Evolutionary conservation across 1,140 invertebrate genomes (phyloP).

Genomic region (Samia ricini): DNA sequence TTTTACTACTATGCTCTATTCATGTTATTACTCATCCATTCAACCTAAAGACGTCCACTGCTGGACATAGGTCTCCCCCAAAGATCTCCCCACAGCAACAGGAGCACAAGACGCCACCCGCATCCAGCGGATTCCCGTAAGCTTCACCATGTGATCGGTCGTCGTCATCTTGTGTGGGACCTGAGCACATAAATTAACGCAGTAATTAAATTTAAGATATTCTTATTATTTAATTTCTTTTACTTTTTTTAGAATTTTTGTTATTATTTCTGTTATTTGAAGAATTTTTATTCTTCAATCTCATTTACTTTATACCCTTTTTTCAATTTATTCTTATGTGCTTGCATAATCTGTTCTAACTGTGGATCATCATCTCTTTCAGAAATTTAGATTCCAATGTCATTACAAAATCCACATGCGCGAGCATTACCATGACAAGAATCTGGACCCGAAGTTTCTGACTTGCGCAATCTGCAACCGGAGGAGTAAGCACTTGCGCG

Average conservation of each 20-base stretch:
- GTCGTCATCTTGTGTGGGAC: too few species aligned
- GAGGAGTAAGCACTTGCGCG: constrained; percentile 67
- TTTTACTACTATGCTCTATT: too few species aligned
- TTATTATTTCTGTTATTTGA: not conserved
- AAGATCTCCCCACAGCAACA: too few species aligned
- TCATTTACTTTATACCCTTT: not conserved
- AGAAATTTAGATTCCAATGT: constrained; percentile 59
- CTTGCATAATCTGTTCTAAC: not conserved
- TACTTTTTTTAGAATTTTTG: constrained; percentile 4
- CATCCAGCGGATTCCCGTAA: too few species aligned
- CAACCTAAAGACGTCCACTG: too few species aligned
- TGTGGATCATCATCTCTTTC: not conserved
- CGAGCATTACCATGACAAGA: constrained; percentile 61
- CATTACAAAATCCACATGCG: constrained; percentile 73
- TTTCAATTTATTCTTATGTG: not conserved
- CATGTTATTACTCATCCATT: too few species aligned
- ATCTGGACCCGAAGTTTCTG: constrained; percentile 58
- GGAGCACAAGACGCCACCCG: too few species aligned
- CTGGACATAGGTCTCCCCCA: too few species aligned
- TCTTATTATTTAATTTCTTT: too few species aligned
- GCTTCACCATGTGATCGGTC: too few species aligned
- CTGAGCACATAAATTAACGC: too few species aligned
- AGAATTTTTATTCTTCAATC: not conserved
- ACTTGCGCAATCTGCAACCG: constrained; percentile 66
- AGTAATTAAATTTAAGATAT: too few species aligned